Evolutionary conservation across 1,140 invertebrate genomes (phyloP).

Genomic region (Drosophila teissieri): DNA sequence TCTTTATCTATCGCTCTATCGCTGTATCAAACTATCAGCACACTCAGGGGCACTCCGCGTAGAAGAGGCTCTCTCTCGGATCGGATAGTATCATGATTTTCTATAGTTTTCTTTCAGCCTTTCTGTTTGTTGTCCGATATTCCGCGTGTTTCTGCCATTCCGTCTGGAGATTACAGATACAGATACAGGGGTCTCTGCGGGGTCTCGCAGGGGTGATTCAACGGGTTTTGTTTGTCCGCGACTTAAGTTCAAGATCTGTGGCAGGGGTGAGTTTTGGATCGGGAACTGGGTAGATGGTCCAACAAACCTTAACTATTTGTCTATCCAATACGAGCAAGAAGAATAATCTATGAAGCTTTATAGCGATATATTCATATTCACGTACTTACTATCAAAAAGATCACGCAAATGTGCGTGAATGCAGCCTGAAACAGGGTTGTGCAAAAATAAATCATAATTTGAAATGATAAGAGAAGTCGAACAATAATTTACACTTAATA

Average conservation of each 20-base stretch:
- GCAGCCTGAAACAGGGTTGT: too few species aligned
- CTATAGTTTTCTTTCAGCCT: constrained; percentile 23
- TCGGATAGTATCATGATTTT: constrained; percentile 10
- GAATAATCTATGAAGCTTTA: too few species aligned
- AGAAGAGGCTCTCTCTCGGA: constrained; percentile 7
- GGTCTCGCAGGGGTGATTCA: constrained; percentile 10
- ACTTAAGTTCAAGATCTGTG: constrained; percentile 30
- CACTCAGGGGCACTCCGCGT: constrained; percentile 14
- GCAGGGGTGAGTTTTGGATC: too few species aligned
- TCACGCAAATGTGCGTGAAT: too few species aligned
- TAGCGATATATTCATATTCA: too few species aligned
- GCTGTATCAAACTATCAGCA: constrained; percentile 37
- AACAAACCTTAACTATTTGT: too few species aligned
- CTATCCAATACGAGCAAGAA: too few species aligned
- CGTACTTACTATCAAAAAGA: too few species aligned
- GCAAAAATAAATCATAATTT: not conserved
- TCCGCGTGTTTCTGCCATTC: constrained; percentile 31
- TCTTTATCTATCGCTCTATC: constrained; percentile 26
- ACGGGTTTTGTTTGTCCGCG: constrained; percentile 7
- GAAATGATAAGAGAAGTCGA: not conserved
- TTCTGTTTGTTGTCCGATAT: constrained; percentile 44
- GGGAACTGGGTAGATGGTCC: too few species aligned
- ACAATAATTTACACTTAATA: not conserved
- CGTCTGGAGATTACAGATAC: constrained; percentile 27
- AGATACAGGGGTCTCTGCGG: constrained; percentile 4